Evolutionary conservation across 2,888 invertebrate genomes (phyloP), one percentile per base, ranked within the genome.

Genomic region (Agonopterix arenella): DNA sequence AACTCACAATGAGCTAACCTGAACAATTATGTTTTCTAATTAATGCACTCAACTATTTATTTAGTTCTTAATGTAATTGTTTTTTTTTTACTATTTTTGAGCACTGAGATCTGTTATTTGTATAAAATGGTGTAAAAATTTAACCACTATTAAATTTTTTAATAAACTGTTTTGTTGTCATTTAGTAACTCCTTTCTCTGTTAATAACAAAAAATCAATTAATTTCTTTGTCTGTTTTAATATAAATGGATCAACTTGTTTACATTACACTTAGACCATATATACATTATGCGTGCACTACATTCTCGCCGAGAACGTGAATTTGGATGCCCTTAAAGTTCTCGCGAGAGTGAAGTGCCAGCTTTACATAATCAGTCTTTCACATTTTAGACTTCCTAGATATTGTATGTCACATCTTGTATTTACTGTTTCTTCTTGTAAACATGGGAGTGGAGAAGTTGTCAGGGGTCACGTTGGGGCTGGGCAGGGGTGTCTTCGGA

Each of bases 41-140:
- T 73, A 80, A 80, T 80, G 82, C 85, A 84, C 84, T 80, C 70
- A 73, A 73, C 71, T 85, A 84, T 86, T 86, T 86, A 86, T 84
- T 83, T 84, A 83, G 75, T 80, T 76, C 59, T 76, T 76, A 80
- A 77, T 80, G 66, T 80, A 79, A 79, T 78, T 76, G 70, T 80
- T 82, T 66, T 71, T 13, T n/a, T 13, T 82, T 77, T 78, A 79
- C 72, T 80, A 28, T 28, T 73, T 78, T 78, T 80, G 77, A 79
- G 81, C 86, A 89, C 86, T 81, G 80, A 85, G 89, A 89, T 89
- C 89, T 89, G 89, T 88, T 85, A 82, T 83, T 80, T 82, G 76
- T 88, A 84, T 76, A 78, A 76, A 82, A 64, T 28, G 62, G 67
- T 71, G 70, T 73, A 75, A 73, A 70, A 73, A 71, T 66, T 68